Percentiles rank a stretch among this genome's conserved stretches.
Conservation (phyloP, 92 coral and sea anemone genomes). For the Porites cylindrica region DNA sequence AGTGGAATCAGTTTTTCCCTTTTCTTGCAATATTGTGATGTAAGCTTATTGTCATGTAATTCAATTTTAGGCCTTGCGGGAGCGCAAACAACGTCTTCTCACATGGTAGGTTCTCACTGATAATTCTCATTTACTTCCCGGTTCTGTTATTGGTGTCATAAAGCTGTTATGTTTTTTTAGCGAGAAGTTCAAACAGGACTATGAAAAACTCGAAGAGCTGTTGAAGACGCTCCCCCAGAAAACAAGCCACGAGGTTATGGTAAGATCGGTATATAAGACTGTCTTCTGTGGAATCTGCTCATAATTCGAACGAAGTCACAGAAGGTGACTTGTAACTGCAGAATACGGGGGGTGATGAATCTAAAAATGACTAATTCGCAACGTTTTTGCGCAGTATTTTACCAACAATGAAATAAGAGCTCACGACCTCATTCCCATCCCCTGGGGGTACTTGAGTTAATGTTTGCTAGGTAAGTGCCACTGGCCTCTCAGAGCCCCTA, state of each 20-base stretch:
- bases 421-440: no score
- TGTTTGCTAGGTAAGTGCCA: no score
- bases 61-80: constrained; percentile 67
- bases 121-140: neutral
- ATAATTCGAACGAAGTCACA: no score
- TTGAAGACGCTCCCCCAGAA: constrained; percentile 80
- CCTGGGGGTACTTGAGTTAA: no score
- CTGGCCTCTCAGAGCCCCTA: no score
- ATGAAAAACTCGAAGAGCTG: constrained; percentile 75
- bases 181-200: constrained; percentile 86
- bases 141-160: neutral
- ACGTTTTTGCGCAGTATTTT: no score
- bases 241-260: constrained; percentile 92
- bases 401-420: no score
- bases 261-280: constrained; percentile 28
- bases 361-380: no score
- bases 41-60: neutral
- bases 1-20: neutral
- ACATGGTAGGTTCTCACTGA: constrained; percentile 71
- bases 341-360: no score
- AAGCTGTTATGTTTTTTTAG: constrained; percentile 32
- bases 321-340: no score
- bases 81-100: constrained; percentile 73
- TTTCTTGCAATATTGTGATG: neutral
- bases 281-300: no score